phyloP scores from a whole-genome alignment of 1,140 invertebrate species.

The Tetramorium alpestre region DNA sequence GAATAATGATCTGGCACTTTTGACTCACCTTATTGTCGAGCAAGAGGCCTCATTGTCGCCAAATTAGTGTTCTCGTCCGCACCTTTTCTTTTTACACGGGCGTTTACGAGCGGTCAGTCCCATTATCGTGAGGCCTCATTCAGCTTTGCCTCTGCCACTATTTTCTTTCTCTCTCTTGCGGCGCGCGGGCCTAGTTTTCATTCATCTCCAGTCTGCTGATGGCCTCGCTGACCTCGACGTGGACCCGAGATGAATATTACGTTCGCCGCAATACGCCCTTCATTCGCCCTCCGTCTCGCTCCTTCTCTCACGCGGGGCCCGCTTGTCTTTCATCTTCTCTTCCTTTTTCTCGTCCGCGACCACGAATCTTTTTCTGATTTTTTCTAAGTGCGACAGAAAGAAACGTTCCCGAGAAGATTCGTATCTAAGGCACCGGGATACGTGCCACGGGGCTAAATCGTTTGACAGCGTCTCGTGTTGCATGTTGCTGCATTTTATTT shows the following conservation, averaged over 20 bases:
- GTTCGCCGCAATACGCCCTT: conserved; percentile 75
- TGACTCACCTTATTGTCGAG: conserved; percentile 55
- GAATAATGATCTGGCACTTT: conserved; percentile 28
- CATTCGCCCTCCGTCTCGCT: conserved; percentile 56
- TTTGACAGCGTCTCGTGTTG: conserved; percentile 72
- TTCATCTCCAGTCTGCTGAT: conserved; percentile 80
- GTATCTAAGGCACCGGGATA: conserved; percentile 77
- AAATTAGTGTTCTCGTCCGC: conserved; percentile 65
- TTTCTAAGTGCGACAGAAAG: conserved; percentile 69
- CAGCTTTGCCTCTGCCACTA: conserved; percentile 77
- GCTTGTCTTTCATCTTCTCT: conserved; percentile 34
- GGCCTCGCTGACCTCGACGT: conserved; percentile 80
- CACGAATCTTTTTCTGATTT: conserved; percentile 59
- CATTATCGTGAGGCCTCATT: conserved; percentile 79
- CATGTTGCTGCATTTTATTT: conserved; percentile 36
- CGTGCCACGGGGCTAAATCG: conserved; percentile 81
- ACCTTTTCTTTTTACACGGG: conserved; percentile 52
- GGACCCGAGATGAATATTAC: conserved; percentile 81
- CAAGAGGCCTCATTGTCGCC: conserved; percentile 63
- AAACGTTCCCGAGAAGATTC: conserved; percentile 80
- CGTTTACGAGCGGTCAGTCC: conserved; percentile 67
- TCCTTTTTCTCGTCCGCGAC: conserved; percentile 33
- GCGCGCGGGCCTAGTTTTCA: conserved; percentile 79
- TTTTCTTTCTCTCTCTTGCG: conserved; percentile 49
- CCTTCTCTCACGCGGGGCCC: not conserved